Percentiles rank a stretch among this genome's conserved stretches.
These are phyloP conservation scores for Hypotaenidia okinawae DNA, from an alignment of 2,797 vertebrate species.

Conservation along the genomic window DNA sequence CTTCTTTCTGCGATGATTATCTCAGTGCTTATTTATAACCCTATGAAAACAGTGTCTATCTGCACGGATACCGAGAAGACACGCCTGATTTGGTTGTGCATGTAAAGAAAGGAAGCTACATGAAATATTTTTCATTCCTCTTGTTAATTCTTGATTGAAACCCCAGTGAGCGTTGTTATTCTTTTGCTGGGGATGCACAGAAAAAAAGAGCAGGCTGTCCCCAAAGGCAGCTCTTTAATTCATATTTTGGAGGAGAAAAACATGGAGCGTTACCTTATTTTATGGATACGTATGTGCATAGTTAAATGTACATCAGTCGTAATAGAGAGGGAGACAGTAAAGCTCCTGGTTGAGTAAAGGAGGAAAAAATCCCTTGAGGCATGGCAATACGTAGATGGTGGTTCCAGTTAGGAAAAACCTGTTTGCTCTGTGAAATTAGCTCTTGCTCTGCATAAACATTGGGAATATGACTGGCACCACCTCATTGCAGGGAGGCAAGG, in stretches of 20 bases:
- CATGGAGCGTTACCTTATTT: background rate
- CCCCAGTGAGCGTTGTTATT: background rate
- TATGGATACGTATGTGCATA: background rate
- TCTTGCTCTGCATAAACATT: background rate
- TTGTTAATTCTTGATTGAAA: conserved; percentile 44
- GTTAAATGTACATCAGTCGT: background rate
- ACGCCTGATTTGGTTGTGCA: background rate
- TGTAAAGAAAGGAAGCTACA: background rate
- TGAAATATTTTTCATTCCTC: conserved; percentile 36
- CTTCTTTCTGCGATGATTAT: background rate
- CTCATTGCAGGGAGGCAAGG: background rate
- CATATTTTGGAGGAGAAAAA: background rate
- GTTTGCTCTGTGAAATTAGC: background rate
- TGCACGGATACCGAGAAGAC: background rate
- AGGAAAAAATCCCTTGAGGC: background rate
- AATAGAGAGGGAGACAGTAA: background rate
- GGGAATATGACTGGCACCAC: background rate
- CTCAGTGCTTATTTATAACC: conserved; percentile 35
- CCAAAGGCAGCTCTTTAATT: conserved; percentile 16
- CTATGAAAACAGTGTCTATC: background rate
- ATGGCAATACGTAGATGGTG: background rate
- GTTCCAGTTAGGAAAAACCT: background rate
- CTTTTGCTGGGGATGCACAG: background rate
- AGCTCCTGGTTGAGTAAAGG: background rate
- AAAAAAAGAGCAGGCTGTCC: conserved; percentile 9